A percentile compares a stretch with the other conserved stretches of the same genome.
Conservation (phyloP, 2,797 vertebrate species). For the Smutsia gigantea region DNA sequence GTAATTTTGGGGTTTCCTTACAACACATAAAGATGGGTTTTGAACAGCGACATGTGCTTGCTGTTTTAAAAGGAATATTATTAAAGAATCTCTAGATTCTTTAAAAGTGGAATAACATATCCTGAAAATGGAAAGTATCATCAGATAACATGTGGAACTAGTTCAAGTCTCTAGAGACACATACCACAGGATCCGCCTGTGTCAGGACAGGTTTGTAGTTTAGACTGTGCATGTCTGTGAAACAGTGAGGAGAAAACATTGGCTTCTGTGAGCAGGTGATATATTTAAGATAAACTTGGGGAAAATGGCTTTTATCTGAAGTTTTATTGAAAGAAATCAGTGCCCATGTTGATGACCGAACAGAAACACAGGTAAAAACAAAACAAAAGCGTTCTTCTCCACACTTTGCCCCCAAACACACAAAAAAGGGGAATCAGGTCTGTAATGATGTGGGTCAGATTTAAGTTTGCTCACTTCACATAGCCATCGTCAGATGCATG, state of each 20-base stretch:
- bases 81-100: not conserved
- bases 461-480: not conserved
- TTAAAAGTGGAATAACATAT: not conserved
- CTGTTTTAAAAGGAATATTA: not conserved
- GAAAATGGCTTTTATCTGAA: not conserved
- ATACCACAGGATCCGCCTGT: too few relatives aligned
- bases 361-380: not conserved
- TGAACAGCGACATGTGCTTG: not conserved
- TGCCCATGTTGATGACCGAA: not conserved
- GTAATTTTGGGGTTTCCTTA: not conserved
- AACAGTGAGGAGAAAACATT: not conserved
- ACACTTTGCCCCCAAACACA: not conserved
- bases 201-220: not conserved
- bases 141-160: not conserved
- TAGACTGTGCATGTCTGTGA: not conserved
- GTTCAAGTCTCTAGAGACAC: not conserved
- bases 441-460: not conserved
- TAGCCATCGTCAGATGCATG: not conserved
- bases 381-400: not conserved
- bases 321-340: not conserved
- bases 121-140: not conserved
- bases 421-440: not conserved
- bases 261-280: not conserved
- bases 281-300: not conserved
- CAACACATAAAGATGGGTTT: not conserved